Base-by-base conservation (phyloP, 2,113 vertebrate genomes). In the Argyrosomus japonicus region DNA sequence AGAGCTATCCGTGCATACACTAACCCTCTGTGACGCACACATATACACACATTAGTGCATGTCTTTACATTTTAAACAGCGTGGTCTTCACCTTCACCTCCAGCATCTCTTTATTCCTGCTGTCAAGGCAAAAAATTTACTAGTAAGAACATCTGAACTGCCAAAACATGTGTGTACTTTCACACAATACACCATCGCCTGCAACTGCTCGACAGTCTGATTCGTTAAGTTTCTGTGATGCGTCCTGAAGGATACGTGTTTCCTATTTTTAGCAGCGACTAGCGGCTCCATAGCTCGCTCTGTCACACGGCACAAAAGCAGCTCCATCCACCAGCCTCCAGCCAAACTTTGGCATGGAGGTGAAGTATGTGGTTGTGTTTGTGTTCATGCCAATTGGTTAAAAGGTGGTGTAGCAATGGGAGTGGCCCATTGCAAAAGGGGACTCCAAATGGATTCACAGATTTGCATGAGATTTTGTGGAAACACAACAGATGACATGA, bases 1-100 rank as follows among this genome's bases (percentile, higher is more conserved):
- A 56, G 7, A 80, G 10, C 19, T 21, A 71, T 48, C 64, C 14
- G 2, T 61, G 29, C 71, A 56, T 74, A 36, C 65, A 68, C 74
- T 68, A 75, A 69, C 25, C 62, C 57, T 29, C 73, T 19, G 29
- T 48, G 58, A 36, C 58, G 53, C 60, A 27, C 5, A 54, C 76
- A 50, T 0, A 45, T 17, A 47, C 74, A 68, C 77, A 57, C 75
- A 11, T 56, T 56, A 47, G 32, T 47, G 65, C 64, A 58, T 48
- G 62, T 68, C 14, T 48, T 2, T 62, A 5, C 53, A 63, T 53
- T 51, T 71, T 45, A 63, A 63, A n/a, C 21, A 29, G n/a, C 23
- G 6, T 14, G 43, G 27, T 36, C 21, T 25, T 61, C 21, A 36
- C n/a, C n/a, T 1, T 56, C 40, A 48, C 83, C 68, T 40, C 47